Base-by-base conservation (phyloP, 2,888 invertebrate species). In the Dorcus parallelipipedus region DNA sequence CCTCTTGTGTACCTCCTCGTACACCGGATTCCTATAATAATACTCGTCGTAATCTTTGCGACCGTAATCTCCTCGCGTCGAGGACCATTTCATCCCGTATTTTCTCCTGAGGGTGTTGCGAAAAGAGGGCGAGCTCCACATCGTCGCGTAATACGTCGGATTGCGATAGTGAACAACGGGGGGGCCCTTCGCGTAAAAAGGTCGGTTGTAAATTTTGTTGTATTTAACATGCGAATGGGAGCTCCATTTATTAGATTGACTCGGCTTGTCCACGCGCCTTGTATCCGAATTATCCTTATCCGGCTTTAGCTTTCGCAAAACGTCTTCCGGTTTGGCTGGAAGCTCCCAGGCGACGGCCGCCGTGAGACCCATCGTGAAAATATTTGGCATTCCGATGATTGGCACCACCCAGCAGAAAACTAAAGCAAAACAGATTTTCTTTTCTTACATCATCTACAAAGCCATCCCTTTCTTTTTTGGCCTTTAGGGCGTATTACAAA, bases 331-430 rank as follows among this genome's bases (percentile, higher is more conserved):
- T n/a, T 54, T 49, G 61, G 86, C 85, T 0, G 91, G 91, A 43
- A 91, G 74, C 69, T 90, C 87, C 83, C 86, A 91, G 2, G 91
- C 91, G 66, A 91, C 76, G 0, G 90, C 89, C 1, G 89, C 88
- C 0, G 91, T 91, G 51, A 86, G 81, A 0, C 91, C 91, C 68
- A 86, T 79, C n/a, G 88, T 82, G 60, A 89, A 83, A 51, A 86
- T 83, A 59, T 84, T 83, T 0, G 82, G 80, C 4, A 71, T 66
- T 20, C 86, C 84, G 1, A 76, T 65, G 3, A 81, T 79, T 0
- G 84, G 83, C 62, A 83, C 82, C 0, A 87, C 86, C 53, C 80
- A 68, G 71, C 88, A 88, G 70, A 86, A 87, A 61, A 88, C 85
- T 83, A 75, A 38, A 79, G 45, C 40, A 38, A 51, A 45, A 38